Evolutionary conservation across 1,140 invertebrate species (phyloP).

Genomic region (Bombus breviceps): DNA sequence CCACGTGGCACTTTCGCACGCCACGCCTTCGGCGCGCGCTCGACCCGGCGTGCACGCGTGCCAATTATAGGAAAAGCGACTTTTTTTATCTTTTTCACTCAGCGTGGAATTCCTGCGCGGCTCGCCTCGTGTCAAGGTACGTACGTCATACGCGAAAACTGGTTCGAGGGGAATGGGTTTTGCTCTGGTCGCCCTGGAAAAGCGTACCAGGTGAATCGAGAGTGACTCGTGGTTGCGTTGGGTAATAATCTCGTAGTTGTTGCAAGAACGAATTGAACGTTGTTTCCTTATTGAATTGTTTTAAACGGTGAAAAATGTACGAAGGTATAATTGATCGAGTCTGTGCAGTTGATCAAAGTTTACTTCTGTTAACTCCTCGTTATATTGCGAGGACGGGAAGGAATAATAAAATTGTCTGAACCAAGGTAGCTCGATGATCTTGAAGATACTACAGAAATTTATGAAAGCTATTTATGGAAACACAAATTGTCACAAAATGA

Average conservation of each 20-base stretch:
- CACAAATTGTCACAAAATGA: neutral
- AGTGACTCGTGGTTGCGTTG: constrained; percentile 10
- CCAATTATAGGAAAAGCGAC: constrained; percentile 54
- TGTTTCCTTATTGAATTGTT: neutral
- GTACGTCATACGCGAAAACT: constrained; percentile 45
- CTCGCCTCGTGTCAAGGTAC: constrained; percentile 46
- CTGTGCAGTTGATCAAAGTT: neutral
- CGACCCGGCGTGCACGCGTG: constrained; percentile 26
- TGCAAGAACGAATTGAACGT: neutral
- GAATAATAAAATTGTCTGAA: too few relatives aligned
- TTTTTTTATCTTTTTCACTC: constrained; percentile 21
- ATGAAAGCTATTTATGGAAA: too few relatives aligned
- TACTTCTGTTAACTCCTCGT: fast-evolving
- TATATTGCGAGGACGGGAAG: too few relatives aligned
- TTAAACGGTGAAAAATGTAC: too few relatives aligned
- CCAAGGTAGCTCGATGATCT: too few relatives aligned
- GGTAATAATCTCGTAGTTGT: neutral
- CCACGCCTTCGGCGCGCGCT: constrained; percentile 45
- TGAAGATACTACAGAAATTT: too few relatives aligned
- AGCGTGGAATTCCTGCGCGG: constrained; percentile 13
- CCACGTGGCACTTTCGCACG: constrained; percentile 54
- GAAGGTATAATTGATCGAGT: neutral
- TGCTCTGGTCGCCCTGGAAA: constrained; percentile 9
- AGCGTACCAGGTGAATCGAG: constrained; percentile 17
- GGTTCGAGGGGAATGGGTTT: constrained; percentile 7